Base-by-base conservation (phyloP, 1,140 invertebrate genomes). In the Lineus longissimus region DNA sequence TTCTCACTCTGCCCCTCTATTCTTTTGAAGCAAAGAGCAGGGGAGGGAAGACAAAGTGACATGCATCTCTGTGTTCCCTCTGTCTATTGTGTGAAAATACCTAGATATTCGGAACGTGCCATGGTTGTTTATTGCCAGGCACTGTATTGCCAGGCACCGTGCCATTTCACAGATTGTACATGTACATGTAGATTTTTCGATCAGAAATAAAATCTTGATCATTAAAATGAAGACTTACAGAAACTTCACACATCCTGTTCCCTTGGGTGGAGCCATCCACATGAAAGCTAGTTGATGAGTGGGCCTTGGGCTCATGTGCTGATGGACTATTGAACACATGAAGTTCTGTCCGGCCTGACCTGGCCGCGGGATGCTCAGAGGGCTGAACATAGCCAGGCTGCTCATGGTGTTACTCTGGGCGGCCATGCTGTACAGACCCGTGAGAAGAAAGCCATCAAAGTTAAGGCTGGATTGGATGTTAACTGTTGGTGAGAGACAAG, bases 171-270 rank as follows among this genome's bases (percentile, higher is more conserved):
- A n/a, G n/a, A n/a, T n/a, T n/a, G n/a, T n/a, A n/a, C n/a, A n/a
- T n/a, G n/a, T n/a, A n/a, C n/a, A n/a, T n/a, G n/a, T n/a, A n/a
- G n/a, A 43, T 43, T 43, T 43, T 43, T 13, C 11, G 40, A 43
- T 43, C 40, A 43, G 40, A 43, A 43, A 43, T 43, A 43, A 19
- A 43, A 13, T 29, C 23, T 25, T 27, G 7, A 19, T 57, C 27
- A 11, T 57, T 7, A 22, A 57, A 61, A 13, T 19, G 19, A 19
- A 33, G 11, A 75, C 80, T 76, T 70, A 84, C 83, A 83, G 56
- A 68, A 84, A 84, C 55, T 76, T 81, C 15, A 84, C 76, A 70
- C 83, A 84, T 27, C 83, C 83, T 33, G 79, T 81, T 13, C 82
- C 81, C n/a, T 68, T 58, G 2, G 74, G 69, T 2, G 83, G 83